phyloP scores from a whole-genome alignment of 2,888 invertebrate genomes.

The Hylaea fasciaria region DNA sequence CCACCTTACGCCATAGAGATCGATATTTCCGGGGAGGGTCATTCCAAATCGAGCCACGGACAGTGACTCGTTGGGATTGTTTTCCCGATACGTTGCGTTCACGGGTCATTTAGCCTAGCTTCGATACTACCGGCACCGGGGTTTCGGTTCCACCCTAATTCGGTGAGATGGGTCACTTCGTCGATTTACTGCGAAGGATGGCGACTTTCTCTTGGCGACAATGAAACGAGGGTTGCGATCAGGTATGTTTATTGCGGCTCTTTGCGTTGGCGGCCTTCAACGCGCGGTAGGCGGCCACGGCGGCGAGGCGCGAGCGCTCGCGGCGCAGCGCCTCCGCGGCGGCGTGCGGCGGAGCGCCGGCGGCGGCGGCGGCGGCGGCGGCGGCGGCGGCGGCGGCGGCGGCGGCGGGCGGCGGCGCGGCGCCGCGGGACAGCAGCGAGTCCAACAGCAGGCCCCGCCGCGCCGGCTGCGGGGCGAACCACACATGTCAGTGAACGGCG shows the following conservation, averaged over 20 bases:
- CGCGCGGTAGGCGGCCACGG: constrained; percentile 66
- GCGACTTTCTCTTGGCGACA: no score
- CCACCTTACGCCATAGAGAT: no score
- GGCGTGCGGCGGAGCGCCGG: constrained; percentile 15
- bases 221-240: background rate
- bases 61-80: no score
- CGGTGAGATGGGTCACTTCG: no score
- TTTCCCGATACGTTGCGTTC: no score
- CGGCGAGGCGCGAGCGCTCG: constrained; percentile 57
- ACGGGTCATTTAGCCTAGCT: no score
- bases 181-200: no score
- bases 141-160: no score
- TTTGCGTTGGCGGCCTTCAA: constrained; percentile 49
- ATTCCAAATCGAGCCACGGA: no score
- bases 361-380: constrained; percentile 51
- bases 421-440: constrained; percentile 46
- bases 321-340: constrained; percentile 44
- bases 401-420: constrained; percentile 73
- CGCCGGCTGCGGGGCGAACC: constrained; percentile 83
- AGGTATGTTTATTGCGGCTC: constrained; percentile 29
- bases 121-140: no score
- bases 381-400: constrained; percentile 86
- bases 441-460: constrained; percentile 84
- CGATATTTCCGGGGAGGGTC: no score
- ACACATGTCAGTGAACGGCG: background rate